These are phyloP conservation scores for Phrynocephalus guinanensis DNA, from an alignment of 2,797 vertebrate species.

Conservation along the genomic window DNA sequence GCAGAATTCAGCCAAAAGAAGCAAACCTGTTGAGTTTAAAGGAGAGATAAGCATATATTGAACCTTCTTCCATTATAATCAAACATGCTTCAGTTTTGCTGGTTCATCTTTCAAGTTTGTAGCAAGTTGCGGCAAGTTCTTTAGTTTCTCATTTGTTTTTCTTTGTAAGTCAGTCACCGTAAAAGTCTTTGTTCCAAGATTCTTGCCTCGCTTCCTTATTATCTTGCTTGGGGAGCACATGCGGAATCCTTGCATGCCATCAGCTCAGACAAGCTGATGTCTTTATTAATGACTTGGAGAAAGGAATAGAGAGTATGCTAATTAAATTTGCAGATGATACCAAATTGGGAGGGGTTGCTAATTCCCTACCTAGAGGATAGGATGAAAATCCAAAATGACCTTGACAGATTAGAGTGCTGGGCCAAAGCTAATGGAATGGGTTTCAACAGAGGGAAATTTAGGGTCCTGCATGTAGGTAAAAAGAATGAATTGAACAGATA, in stretches of 20 bases:
- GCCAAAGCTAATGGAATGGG: too few relatives aligned
- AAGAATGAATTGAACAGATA: too few relatives aligned
- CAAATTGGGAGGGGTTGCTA: too few relatives aligned
- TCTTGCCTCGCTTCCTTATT: accelerated
- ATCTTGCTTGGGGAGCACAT: background rate
- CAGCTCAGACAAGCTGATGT: background rate
- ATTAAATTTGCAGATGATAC: too few relatives aligned
- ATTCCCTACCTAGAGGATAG: too few relatives aligned
- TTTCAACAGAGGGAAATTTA: too few relatives aligned
- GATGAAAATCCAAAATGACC: too few relatives aligned
- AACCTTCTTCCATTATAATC: background rate
- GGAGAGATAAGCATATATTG: background rate
- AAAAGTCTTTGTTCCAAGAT: slow-evolving; percentile 35
- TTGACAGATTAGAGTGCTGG: too few relatives aligned
- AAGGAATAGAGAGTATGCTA: too few relatives aligned
- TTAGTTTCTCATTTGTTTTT: slow-evolving; percentile 6
- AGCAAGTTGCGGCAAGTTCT: background rate
- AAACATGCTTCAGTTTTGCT: background rate
- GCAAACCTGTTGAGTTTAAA: background rate
- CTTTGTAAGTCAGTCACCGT: slow-evolving; percentile 36
- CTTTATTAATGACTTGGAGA: too few relatives aligned
- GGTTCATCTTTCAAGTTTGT: background rate
- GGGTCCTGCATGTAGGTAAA: too few relatives aligned
- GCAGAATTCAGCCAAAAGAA: background rate
- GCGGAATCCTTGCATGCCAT: background rate